phyloP scores from a whole-genome alignment of 1,140 invertebrate genomes.

The Magallana gigas region DNA sequence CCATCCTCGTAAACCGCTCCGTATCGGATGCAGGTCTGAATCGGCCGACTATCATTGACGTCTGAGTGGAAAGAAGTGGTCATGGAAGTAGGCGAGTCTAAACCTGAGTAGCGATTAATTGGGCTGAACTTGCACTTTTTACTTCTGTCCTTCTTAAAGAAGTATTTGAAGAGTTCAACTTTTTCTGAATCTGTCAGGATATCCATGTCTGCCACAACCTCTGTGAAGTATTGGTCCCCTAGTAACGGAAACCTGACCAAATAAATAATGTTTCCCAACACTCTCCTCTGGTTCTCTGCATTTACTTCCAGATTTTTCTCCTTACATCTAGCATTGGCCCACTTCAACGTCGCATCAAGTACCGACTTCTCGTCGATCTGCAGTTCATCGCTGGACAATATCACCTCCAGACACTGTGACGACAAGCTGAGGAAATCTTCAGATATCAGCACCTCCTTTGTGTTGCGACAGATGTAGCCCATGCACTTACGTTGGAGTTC shows the following conservation, averaged over 20 bases:
- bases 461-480: slow-evolving; percentile 58
- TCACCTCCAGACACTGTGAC: slow-evolving; percentile 52
- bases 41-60: slow-evolving; percentile 48
- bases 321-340: slow-evolving; percentile 58
- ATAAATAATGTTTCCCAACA: slow-evolving; percentile 59
- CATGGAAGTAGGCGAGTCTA: slow-evolving; percentile 28
- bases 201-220: slow-evolving; percentile 58
- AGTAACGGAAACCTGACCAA: slow-evolving; percentile 63
- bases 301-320: slow-evolving; percentile 53
- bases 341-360: slow-evolving; percentile 51
- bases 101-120: slow-evolving; percentile 42
- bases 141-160: slow-evolving; percentile 56
- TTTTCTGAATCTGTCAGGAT: slow-evolving; percentile 63
- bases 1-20: slow-evolving; percentile 59
- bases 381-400: slow-evolving; percentile 58
- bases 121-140: slow-evolving; percentile 48
- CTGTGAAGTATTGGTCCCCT: slow-evolving; percentile 60
- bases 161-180: slow-evolving; percentile 64
- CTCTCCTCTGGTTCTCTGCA: slow-evolving; percentile 55
- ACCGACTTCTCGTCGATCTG: slow-evolving; percentile 59
- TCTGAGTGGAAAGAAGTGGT: slow-evolving; percentile 45
- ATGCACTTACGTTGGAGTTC: slow-evolving; percentile 60
- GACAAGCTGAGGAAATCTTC: slow-evolving; percentile 61
- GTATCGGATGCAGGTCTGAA: slow-evolving; percentile 63
- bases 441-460: slow-evolving; percentile 51